Conservation (phyloP, 2,113 vertebrate species). For the Phyllopteryx taeniolatus region DNA sequence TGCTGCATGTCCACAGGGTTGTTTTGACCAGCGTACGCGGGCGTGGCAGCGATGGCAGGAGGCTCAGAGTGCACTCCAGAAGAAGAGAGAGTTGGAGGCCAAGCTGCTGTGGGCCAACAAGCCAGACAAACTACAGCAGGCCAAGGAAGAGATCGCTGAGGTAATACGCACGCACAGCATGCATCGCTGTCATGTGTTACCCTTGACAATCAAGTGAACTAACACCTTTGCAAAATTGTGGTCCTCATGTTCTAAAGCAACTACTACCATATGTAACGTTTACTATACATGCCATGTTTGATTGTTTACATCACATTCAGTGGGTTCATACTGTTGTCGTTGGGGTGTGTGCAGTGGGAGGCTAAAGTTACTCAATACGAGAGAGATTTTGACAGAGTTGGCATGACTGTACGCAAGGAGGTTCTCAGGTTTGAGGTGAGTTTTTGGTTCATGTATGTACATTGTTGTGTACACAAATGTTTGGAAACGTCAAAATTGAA, state of each 20-base stretch:
- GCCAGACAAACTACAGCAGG: constrained; percentile 92
- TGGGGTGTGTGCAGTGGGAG: constrained; percentile 82
- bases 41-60: constrained; percentile 97
- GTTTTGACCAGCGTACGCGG: constrained; percentile 93
- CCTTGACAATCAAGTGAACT: neutral
- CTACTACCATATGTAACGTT: neutral
- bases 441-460: neutral
- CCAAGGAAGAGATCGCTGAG: constrained; percentile 92
- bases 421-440: constrained; percentile 90
- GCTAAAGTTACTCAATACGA: constrained; percentile 88
- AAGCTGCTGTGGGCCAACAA: constrained; percentile 95
- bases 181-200: neutral
- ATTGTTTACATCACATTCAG: neutral
- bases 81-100: constrained; percentile 92
- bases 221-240: neutral
- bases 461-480: neutral
- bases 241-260: neutral
- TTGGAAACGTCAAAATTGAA: neutral
- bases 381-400: constrained; percentile 90
- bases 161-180: constrained; percentile 54
- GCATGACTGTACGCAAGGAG: constrained; percentile 87
- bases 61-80: constrained; percentile 87
- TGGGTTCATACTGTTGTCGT: neutral
- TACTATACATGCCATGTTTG: neutral
- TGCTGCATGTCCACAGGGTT: constrained; percentile 70